A percentile compares a stretch with the other conserved stretches of the same genome.
Conservation (phyloP, 2,113 vertebrate genomes). For the Dipodomys merriami region DNA sequence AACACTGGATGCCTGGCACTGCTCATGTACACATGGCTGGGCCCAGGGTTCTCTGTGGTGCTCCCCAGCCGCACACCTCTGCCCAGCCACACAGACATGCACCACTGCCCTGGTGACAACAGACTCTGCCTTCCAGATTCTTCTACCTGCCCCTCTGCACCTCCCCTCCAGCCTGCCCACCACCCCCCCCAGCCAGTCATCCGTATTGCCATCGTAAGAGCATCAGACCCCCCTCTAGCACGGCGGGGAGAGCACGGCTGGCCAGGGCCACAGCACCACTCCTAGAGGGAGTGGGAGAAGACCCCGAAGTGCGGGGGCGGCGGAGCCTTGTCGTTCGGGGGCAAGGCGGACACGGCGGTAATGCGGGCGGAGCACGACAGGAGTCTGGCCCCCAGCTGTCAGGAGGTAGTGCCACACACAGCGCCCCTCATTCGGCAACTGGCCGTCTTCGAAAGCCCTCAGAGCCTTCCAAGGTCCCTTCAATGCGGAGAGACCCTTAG, state of each 20-base stretch:
- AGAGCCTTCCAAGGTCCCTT: too few relatives aligned
- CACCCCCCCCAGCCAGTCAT: too few relatives aligned
- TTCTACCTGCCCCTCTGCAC: accelerated
- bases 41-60: neutral
- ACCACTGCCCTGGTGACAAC: neutral
- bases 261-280: too few relatives aligned
- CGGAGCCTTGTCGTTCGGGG: too few relatives aligned
- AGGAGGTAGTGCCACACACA: too few relatives aligned
- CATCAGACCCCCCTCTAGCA: neutral
- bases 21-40: accelerated
- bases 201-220: too few relatives aligned
- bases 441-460: neutral
- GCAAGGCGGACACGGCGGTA: too few relatives aligned
- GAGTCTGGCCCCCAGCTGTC: too few relatives aligned
- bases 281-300: neutral
- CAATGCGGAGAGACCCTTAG: neutral
- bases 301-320: neutral
- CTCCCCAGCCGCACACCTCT: accelerated
- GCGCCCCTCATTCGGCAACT: too few relatives aligned
- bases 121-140: accelerated
- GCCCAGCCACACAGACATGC: accelerated
- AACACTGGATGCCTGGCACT: neutral
- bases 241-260: neutral
- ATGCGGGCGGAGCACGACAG: too few relatives aligned
- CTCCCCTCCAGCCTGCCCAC: too few relatives aligned